These are phyloP conservation scores for Microctonus brassicae DNA, from an alignment of 2,888 invertebrate genomes.

Conservation along the genomic window DNA sequence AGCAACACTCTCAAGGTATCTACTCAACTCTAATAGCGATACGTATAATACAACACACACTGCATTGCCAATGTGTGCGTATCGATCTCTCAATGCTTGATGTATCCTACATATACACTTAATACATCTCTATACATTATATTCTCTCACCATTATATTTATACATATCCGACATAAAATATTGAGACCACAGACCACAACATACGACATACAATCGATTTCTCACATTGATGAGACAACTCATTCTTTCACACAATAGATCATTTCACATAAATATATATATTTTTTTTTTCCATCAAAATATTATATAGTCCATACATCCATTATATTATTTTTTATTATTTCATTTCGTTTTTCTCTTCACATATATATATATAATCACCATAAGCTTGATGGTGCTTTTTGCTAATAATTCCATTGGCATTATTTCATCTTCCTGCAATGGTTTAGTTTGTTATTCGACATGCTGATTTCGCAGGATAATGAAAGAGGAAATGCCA, in stretches of 20 bases:
- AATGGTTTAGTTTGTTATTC: neutral
- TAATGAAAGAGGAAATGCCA: neutral
- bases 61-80: slow-evolving; percentile 4
- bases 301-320: neutral
- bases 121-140: neutral
- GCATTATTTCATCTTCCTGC: neutral
- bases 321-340: too few relatives aligned
- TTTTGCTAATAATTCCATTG: neutral
- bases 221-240: neutral
- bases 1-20: too few relatives aligned
- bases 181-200: neutral
- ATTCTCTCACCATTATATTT: too few relatives aligned
- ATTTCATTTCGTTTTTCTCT: neutral
- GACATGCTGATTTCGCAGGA: neutral
- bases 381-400: neutral
- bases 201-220: neutral
- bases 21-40: too few relatives aligned
- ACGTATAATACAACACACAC: too few relatives aligned
- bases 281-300: neutral
- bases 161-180: neutral
- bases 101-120: neutral
- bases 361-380: neutral
- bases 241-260: neutral
- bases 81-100: slow-evolving; percentile 19
- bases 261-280: neutral